Percentiles rank a stretch among this genome's conserved stretches.
phyloP scores from a whole-genome alignment of 2,888 invertebrate species.

The Noctua fimbriata region DNA sequence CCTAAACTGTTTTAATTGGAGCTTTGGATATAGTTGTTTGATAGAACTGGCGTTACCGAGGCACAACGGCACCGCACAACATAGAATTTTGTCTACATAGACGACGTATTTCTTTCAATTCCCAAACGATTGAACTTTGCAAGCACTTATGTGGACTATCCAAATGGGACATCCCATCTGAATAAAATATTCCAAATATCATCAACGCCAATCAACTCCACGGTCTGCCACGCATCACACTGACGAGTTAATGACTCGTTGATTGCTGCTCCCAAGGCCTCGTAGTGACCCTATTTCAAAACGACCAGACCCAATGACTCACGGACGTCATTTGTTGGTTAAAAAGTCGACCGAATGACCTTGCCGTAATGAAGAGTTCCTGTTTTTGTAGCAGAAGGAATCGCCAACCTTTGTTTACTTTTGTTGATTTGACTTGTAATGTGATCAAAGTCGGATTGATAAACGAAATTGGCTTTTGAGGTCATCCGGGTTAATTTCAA shows the following conservation, averaged over 20 bases:
- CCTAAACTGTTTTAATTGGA: neutral
- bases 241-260: conserved; percentile 57
- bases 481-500: conserved; percentile 30
- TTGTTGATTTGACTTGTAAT: conserved; percentile 39
- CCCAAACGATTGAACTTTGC: neutral
- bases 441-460: conserved; percentile 61
- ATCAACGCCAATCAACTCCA: conserved; percentile 28
- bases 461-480: conserved; percentile 24
- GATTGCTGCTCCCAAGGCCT: conserved; percentile 66
- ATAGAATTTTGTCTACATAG: neutral
- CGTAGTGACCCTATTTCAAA: conserved; percentile 73
- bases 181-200: conserved; percentile 29
- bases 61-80: neutral
- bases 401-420: conserved; percentile 57
- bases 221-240: conserved; percentile 39
- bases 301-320: conserved; percentile 71
- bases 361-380: conserved; percentile 80
- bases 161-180: neutral
- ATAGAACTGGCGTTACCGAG: no score
- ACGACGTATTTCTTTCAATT: neutral
- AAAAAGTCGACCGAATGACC: conserved; percentile 77
- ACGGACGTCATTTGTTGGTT: conserved; percentile 81
- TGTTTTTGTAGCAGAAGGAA: conserved; percentile 65
- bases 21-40: neutral
- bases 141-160: neutral